Base-by-base conservation (phyloP, 1,140 invertebrate species). In the Drosophila burlai region DNA sequence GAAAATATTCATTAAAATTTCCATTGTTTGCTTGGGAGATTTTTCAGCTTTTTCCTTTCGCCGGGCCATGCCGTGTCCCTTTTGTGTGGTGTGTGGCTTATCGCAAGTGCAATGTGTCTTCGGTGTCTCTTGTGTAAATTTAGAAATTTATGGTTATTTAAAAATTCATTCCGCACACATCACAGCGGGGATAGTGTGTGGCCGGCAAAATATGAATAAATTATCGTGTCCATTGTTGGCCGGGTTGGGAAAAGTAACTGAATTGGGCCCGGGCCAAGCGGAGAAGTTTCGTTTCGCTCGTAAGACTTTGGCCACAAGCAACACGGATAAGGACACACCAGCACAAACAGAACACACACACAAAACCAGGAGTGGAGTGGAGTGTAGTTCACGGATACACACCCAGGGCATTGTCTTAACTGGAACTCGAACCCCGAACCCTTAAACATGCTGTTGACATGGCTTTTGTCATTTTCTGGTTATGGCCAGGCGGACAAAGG, bases 121-220 rank as follows among this genome's bases (percentile, higher is more conserved):
- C 81, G 69, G 84, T 57, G 84, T 89, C 84, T 85, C 84, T 76
- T 89, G 84, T 81, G 84, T 89, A 89, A 89, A 89, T 89, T 89
- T 89, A 89, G 84, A 76, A 89, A 89, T 89, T 89, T 89, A 89
- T 90, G 87, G 86, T 89, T 89, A 89, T 89, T 90, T 89, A 89
- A 89, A 89, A 89, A 89, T 89, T 89, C 81, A 89, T 77, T 62
- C 49, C 47, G 34, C 47, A 50, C 69, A 55, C 43, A 71, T 45
- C 24, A 18, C 1, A 29, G 26, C 13, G 43, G 31, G 36, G 52
- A 47, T 50, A 38, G 69, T 67, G 62, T 76, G 68, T 86, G 80
- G 76, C 81, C 66, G 38, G 54, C 43, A 63, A 85, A 90, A 87
- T 87, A 87, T 87, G 84, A 87, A 87, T 87, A 87, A 87, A 87